phyloP scores from a whole-genome alignment of 2,797 vertebrate genomes.

The Rallus crepitans region DNA sequence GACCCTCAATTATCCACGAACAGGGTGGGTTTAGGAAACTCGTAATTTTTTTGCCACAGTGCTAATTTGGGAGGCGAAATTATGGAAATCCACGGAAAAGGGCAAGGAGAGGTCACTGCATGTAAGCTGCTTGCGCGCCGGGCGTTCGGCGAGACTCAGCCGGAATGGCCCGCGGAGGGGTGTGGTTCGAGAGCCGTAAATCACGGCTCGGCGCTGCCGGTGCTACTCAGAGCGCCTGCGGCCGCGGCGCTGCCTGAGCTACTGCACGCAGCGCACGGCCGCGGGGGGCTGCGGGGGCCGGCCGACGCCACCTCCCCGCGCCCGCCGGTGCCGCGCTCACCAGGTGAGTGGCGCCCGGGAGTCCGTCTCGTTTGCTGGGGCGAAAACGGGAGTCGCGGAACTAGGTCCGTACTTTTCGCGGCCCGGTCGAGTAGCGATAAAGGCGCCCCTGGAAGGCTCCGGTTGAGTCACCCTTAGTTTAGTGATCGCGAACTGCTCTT shows the following conservation, averaged over 20 bases:
- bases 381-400: neutral
- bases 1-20: neutral
- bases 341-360: conserved; percentile 11
- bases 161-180: conserved; percentile 64
- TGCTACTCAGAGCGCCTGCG: neutral
- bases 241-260: neutral
- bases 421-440: neutral
- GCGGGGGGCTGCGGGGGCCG: neutral
- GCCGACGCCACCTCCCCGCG: neutral
- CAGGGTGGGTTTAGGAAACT: neutral
- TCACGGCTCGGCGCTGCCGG: conserved; percentile 54
- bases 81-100: rapidly evolving
- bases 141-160: conserved; percentile 33
- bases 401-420: neutral
- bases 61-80: neutral
- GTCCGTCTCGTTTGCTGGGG: neutral
- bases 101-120: conserved; percentile 73
- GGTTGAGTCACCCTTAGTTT: neutral
- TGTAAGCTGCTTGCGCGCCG: conserved; percentile 31
- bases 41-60: neutral
- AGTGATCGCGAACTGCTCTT: neutral
- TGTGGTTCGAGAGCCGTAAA: conserved; percentile 75
- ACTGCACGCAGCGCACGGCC: neutral
- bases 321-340: neutral
- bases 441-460: neutral